Evolutionary conservation across 1,140 invertebrate genomes (phyloP), one percentile per base, ranked within the genome.

Genomic region (Solen grandis): DNA sequence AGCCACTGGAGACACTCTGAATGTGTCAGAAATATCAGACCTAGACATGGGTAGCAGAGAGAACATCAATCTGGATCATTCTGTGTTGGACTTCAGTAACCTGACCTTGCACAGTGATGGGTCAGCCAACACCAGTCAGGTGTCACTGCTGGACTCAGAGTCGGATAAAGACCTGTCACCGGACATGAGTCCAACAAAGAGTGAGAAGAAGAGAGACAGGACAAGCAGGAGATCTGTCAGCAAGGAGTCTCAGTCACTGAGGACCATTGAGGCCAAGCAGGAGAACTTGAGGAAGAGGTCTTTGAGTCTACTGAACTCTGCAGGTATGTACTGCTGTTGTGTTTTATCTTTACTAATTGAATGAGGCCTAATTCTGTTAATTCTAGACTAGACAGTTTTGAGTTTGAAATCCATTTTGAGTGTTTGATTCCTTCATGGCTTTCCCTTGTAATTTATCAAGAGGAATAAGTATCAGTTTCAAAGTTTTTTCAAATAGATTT

Each of bases 261-360:
- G 84, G 54, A 87, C 84, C 1, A 83, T 87, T 38, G 63, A 86
- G 38, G 75, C 80, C 46, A 85, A 84, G 59, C 84, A 87, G 54
- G 82, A 84, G 52, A 85, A 86, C 41, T 46, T 87, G 41, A 72
- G 79, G 55, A 86, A 76, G 72, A 74, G 50, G 38, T 55, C 54
- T 16, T 50, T 74, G 14, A 72, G 55, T 60, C 41, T 80, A 5
- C 46, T 62, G 5, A 2, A 54, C 31, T 10, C 2, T 38, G 74
- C 46, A 19, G 72, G 63, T 75, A 52, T 27, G 70, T 46, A 36
- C 19, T 46, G 8, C 19, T 46, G n/a, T n/a, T n/a, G n/a, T n/a
- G n/a, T n/a, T n/a, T n/a, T n/a, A n/a, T n/a, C n/a, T n/a, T n/a
- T n/a, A n/a, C n/a, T n/a, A n/a, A n/a, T n/a, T n/a, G n/a, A n/a